These are phyloP conservation scores for Uria lomvia DNA, from an alignment of 2,113 vertebrate genomes.

Conservation along the genomic window DNA sequence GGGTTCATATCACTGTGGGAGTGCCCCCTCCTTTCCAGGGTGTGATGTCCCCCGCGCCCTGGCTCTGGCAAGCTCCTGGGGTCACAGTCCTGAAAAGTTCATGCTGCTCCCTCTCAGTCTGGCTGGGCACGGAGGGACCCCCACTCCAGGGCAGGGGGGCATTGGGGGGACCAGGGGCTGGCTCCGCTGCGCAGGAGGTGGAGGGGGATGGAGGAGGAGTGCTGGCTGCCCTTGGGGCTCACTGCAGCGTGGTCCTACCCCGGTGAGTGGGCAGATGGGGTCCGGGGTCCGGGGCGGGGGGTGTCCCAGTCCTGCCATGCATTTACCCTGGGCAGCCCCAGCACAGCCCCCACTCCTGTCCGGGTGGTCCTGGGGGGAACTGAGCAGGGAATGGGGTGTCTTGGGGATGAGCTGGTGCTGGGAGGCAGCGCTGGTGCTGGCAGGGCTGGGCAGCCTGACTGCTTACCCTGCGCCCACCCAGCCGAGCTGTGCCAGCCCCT, in stretches of 20 bases:
- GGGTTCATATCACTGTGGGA: neutral
- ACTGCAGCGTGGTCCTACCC: neutral
- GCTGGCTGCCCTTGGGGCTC: neutral
- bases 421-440: neutral
- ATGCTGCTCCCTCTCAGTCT: neutral
- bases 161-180: neutral
- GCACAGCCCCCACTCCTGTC: neutral
- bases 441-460: neutral
- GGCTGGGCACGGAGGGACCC: no score
- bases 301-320: neutral
- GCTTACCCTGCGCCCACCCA: neutral
- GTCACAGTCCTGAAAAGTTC: neutral
- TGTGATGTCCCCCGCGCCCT: neutral
- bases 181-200: fast-evolving
- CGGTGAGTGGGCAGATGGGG: neutral
- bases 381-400: neutral
- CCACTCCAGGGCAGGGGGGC: fast-evolving
- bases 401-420: neutral
- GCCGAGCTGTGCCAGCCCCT: fast-evolving
- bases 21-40: neutral
- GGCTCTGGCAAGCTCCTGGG: neutral
- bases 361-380: neutral
- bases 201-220: neutral
- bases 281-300: no score
- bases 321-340: neutral